Evolutionary conservation across 2,113 vertebrate genomes (phyloP).

Genomic region (Paramisgurnus dabryanus): DNA sequence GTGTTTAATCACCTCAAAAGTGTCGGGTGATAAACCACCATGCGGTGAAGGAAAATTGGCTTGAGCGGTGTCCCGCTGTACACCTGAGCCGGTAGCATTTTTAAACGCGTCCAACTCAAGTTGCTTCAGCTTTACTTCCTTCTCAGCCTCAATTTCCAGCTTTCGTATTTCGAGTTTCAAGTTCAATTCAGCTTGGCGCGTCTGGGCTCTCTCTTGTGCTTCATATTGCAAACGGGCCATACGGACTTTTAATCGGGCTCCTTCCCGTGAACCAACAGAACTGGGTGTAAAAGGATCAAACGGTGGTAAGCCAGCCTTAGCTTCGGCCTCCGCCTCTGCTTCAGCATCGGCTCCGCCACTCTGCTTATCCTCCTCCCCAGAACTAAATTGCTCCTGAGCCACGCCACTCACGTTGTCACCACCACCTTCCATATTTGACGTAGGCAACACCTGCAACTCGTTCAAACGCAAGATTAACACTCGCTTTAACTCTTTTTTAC

Average conservation of each 20-base stretch:
- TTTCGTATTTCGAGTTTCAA: not conserved
- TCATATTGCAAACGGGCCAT: constrained; percentile 8
- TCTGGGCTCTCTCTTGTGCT: not conserved
- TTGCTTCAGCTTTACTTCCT: not conserved
- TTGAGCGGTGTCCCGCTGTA: no score
- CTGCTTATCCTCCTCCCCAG: not conserved
- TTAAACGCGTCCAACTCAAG: no score
- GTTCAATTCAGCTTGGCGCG: not conserved
- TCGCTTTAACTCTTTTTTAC: not conserved
- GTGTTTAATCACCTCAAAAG: no score
- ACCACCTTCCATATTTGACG: no score
- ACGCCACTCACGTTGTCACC: no score
- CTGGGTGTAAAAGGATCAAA: not conserved
- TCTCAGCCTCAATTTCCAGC: not conserved
- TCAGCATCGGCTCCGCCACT: not conserved
- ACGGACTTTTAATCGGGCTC: not conserved
- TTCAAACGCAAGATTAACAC: no score
- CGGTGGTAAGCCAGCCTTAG: not conserved
- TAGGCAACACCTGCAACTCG: no score
- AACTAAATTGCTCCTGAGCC: no score
- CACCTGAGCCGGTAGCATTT: no score
- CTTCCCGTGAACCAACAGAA: not conserved
- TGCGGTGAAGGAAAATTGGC: no score
- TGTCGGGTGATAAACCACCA: no score
- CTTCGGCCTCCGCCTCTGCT: not conserved